Conservation (phyloP, 2,113 vertebrate genomes). For the Procavia capensis region DNA sequence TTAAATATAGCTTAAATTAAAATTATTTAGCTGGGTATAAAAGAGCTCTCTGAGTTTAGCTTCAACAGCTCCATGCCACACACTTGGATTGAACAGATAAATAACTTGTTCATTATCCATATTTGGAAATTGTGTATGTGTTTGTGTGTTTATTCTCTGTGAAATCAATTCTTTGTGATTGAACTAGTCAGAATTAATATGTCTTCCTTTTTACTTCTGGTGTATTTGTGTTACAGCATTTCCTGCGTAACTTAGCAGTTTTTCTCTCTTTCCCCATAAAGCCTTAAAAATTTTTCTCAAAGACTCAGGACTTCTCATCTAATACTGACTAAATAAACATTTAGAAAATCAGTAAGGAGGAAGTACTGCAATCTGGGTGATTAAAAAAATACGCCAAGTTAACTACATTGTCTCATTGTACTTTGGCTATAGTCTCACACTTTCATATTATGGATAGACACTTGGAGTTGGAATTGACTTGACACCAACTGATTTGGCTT, state of each 20-base stretch:
- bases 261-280: background rate
- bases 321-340: background rate
- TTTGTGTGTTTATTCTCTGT: background rate
- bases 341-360: background rate
- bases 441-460: background rate
- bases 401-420: background rate
- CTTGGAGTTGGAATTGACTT: too few species aligned
- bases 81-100: background rate
- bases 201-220: background rate
- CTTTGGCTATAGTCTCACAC: background rate
- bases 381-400: background rate
- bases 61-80: too few species aligned
- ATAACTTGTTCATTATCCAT: background rate
- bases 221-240: background rate
- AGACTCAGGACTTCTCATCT: background rate
- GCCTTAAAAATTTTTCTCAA: background rate
- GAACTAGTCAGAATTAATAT: background rate
- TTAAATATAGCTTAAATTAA: background rate
- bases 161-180: conserved; percentile 28
- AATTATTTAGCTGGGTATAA: background rate
- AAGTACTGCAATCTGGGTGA: background rate
- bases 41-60: background rate
- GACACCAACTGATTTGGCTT: too few species aligned
- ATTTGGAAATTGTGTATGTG: background rate
- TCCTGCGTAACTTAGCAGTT: background rate